Conservation (phyloP, 2,888 invertebrate genomes). For the Aporophyla lueneburgensis region DNA sequence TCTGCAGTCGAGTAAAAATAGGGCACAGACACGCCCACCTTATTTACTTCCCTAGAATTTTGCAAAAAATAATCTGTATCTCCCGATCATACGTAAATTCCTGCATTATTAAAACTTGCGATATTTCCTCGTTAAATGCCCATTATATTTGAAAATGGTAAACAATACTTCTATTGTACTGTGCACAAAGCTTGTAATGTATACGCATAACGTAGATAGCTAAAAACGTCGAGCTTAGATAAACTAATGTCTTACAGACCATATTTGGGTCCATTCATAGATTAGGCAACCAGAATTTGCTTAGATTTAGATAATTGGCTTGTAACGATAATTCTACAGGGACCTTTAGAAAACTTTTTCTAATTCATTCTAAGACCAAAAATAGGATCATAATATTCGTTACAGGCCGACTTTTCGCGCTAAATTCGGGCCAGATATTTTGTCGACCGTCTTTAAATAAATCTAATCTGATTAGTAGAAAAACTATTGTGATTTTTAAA, state of each 20-base stretch:
- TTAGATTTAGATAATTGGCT: conserved; percentile 47
- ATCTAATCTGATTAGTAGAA: no score
- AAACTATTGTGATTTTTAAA: conserved; percentile 10
- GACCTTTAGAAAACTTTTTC: conserved; percentile 11
- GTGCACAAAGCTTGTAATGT: conserved; percentile 46
- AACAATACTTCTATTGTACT: neutral
- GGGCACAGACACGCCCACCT: neutral
- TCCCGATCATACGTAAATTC: neutral
- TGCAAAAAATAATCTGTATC: neutral
- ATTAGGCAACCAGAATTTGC: conserved; percentile 58
- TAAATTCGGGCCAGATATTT: conserved; percentile 22
- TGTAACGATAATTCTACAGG: conserved; percentile 32
- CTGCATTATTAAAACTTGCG: neutral
- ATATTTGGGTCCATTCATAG: conserved; percentile 69
- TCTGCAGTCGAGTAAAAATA: neutral
- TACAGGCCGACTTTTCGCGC: neutral
- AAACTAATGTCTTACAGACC: conserved; percentile 58
- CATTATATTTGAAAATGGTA: conserved; percentile 9
- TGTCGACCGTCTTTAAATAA: neutral
- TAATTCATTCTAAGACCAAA: conserved; percentile 4
- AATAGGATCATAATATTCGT: neutral
- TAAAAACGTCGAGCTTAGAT: conserved; percentile 68
- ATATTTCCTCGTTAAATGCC: neutral
- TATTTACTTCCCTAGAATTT: no score
- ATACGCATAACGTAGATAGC: conserved; percentile 59